A percentile compares a stretch with the other conserved stretches of the same genome.
These are phyloP conservation scores for Metalampra italica DNA, from an alignment of 2,888 invertebrate genomes.

Conservation along the genomic window DNA sequence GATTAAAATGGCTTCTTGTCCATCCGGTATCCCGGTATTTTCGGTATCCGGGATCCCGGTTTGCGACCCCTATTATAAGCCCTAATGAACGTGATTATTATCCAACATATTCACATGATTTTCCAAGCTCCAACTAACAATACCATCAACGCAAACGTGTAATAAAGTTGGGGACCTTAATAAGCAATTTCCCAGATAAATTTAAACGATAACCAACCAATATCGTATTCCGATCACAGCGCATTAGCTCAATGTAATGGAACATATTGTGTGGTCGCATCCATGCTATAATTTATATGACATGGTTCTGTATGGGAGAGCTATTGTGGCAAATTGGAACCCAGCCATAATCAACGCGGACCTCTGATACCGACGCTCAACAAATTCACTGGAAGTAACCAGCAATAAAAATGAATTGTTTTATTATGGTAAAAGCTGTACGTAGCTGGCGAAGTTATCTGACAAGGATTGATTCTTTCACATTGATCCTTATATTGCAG, in stretches of 20 bases:
- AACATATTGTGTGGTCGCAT: slow-evolving; percentile 49
- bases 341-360: slow-evolving; percentile 46
- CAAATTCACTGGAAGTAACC: slow-evolving; percentile 7
- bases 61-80: too few species aligned
- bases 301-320: slow-evolving; percentile 34
- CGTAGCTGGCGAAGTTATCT: background rate
- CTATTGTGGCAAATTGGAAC: slow-evolving; percentile 56
- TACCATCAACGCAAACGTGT: background rate
- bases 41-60: too few species aligned
- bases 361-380: slow-evolving; percentile 20
- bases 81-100: too few species aligned
- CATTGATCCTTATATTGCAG: too few species aligned
- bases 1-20: too few species aligned
- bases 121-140: too few species aligned
- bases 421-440: slow-evolving; percentile 10
- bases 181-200: slow-evolving; percentile 7
- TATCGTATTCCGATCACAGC: slow-evolving; percentile 23
- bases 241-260: slow-evolving; percentile 51
- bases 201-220: slow-evolving; percentile 9
- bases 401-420: slow-evolving; percentile 13
- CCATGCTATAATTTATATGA: slow-evolving; percentile 53
- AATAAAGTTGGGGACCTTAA: background rate
- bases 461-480: background rate
- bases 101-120: too few species aligned
- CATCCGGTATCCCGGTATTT: too few species aligned